Base-by-base conservation (phyloP, 35 echinoderm and acorn worm genomes). In the Lytechinus pictus region DNA sequence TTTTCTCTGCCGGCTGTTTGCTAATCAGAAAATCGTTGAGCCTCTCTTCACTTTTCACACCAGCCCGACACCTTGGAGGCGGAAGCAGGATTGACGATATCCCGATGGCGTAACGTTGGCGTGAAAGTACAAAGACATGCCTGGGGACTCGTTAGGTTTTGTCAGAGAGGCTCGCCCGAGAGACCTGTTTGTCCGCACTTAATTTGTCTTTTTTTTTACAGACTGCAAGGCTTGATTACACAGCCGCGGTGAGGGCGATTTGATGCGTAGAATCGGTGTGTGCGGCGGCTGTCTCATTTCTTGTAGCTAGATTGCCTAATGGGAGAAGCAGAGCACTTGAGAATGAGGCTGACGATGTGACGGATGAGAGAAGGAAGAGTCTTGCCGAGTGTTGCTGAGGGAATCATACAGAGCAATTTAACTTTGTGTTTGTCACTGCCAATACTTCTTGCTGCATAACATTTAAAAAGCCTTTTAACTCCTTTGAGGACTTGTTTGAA, bases 1-100 rank as follows among this genome's bases (percentile, higher is more conserved):
- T 71, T 71, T 79, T 79, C 66, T 79, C 66, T 16, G 66, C 66
- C 66, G n/a, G 8, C 66, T 79, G 66, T 79, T 79, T 8, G 66
- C 66, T 79, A 79, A 79, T 79, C 66, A 79, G 66, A 79, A 79
- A 79, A 79, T 79, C 66, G 66, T 79, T 79, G 66, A 79, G 66
- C 66, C 57, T 24, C 66, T 79, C 21, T 79, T n/a, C 66, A n/a
- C 21, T 79, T 79, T 79, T 79, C 66, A 79, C 66, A 24, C 19
- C 66, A 79, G 66, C 66, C 66, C 66, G 66, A 79, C 66, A 79
- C 66, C 66, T n/a, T n/a, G 66, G 66, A 79, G 61, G 66, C 66
- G 66, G 66, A 79, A 79, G 66, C 19, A 79, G 14, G 66, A 79
- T 79, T 79, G 66, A 79, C 66, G 66, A 79, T 79, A 79, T 79